These are phyloP conservation scores for Xestia xanthographa DNA, from an alignment of 2,888 invertebrate genomes.

Conservation along the genomic window DNA sequence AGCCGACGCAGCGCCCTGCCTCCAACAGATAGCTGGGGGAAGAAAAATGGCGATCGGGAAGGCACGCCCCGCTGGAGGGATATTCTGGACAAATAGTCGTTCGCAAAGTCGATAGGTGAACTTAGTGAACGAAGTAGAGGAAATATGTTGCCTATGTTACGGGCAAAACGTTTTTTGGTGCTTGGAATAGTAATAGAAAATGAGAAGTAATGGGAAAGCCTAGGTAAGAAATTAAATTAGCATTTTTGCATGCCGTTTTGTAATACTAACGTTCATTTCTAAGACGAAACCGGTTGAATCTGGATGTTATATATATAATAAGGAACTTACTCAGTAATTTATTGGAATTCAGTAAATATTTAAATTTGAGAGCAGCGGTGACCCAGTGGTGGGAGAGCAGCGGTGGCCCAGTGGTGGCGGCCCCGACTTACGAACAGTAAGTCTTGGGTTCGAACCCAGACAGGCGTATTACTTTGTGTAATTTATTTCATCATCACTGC, in stretches of 20 bases:
- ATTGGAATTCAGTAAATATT: too few species aligned
- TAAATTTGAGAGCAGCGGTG: too few species aligned
- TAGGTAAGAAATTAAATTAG: not conserved
- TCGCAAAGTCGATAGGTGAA: constrained; percentile 35
- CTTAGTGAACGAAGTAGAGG: constrained; percentile 25
- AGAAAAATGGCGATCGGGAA: constrained; percentile 78
- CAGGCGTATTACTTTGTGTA: too few species aligned
- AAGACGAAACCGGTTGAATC: not conserved
- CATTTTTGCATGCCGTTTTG: not conserved
- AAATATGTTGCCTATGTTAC: constrained; percentile 14
- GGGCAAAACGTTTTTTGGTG: not conserved
- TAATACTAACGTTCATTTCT: not conserved
- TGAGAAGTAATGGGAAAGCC: not conserved
- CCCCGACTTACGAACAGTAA: too few species aligned
- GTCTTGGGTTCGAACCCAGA: too few species aligned
- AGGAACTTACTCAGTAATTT: too few species aligned
- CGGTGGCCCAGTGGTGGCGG: too few species aligned
- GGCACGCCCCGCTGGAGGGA: constrained; percentile 67
- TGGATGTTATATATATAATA: too few species aligned
- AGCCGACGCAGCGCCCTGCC: constrained; percentile 77
- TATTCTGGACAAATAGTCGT: constrained; percentile 60
- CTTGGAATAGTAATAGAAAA: constrained; percentile 4
- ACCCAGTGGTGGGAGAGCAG: too few species aligned
- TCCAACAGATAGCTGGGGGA: constrained; percentile 74
- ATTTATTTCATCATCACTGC: too few species aligned